Percentiles rank a stretch among this genome's conserved stretches.
Conservation (phyloP, 1,140 invertebrate genomes). For the Streblospio benedicti region DNA sequence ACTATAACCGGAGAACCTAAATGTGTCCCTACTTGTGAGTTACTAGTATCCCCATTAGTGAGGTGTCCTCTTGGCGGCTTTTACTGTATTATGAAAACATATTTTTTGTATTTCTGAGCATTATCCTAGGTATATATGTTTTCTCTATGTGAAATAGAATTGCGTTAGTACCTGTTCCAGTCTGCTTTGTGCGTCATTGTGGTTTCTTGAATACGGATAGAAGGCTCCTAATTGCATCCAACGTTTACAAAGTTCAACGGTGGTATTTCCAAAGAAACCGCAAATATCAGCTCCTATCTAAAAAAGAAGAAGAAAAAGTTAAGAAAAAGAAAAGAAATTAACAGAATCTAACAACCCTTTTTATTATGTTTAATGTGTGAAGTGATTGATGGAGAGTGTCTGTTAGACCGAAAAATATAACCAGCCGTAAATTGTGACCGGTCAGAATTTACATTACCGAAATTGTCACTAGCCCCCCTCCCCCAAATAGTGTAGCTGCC, state of each 20-base stretch:
- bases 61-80: too few relatives aligned
- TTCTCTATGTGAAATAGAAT: neutral
- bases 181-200: slow-evolving; percentile 22
- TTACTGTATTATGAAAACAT: too few relatives aligned
- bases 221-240: slow-evolving; percentile 55
- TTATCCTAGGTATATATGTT: neutral
- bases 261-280: slow-evolving; percentile 72
- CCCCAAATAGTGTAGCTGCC: too few relatives aligned
- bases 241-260: slow-evolving; percentile 51
- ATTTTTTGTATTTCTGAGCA: neutral
- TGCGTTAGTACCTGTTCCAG: neutral
- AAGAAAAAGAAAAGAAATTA: neutral
- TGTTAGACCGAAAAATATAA: too few relatives aligned
- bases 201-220: slow-evolving; percentile 44
- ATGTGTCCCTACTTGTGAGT: too few relatives aligned
- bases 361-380: too few relatives aligned
- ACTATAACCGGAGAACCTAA: too few relatives aligned
- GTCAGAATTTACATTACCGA: neutral
- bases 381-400: too few relatives aligned
- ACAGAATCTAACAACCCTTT: too few relatives aligned
- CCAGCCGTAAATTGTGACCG: too few relatives aligned
- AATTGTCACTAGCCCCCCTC: neutral
- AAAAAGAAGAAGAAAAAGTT: neutral
- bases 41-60: too few relatives aligned
- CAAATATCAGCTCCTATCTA: slow-evolving; percentile 80